phyloP scores from a whole-genome alignment of 2,113 vertebrate species.

The Isurus oxyrinchus region DNA sequence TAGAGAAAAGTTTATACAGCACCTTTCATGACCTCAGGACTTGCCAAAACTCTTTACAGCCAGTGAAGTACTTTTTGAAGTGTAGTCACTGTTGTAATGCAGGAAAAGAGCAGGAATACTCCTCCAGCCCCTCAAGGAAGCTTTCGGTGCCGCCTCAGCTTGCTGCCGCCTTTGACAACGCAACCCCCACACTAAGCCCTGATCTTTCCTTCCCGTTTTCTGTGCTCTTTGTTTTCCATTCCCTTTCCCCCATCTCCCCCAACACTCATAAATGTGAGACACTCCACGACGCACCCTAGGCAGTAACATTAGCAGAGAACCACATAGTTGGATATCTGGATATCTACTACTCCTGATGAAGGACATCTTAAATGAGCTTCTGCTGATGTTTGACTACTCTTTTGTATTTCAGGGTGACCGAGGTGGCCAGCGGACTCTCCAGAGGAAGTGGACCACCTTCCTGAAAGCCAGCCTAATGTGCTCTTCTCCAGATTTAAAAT shows the following conservation, averaged over 20 bases:
- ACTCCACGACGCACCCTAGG: neutral
- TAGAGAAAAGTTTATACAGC: neutral
- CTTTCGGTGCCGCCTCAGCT: no score
- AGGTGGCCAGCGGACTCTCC: conserved; percentile 60
- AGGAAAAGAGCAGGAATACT: neutral
- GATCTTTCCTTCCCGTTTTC: neutral
- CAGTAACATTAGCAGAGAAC: neutral
- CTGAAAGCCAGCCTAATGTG: conserved; percentile 64
- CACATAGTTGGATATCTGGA: neutral
- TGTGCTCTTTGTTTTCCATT: neutral
- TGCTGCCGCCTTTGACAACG: no score
- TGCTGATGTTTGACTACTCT: neutral
- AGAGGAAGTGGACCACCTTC: conserved; percentile 66
- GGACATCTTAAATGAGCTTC: neutral
- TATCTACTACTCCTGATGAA: neutral
- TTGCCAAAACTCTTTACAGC: no score
- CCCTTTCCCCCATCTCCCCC: neutral
- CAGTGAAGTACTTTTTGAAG: no score
- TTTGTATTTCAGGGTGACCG: conserved; percentile 55
- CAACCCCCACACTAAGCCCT: neutral
- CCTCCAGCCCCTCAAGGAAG: no score
- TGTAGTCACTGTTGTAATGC: no score
- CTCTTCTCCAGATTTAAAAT: conserved; percentile 55
- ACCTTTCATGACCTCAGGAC: no score
- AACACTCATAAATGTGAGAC: neutral